These are phyloP conservation scores for Hormaphis cornu DNA, from an alignment of 1,140 invertebrate genomes.

Conservation along the genomic window DNA sequence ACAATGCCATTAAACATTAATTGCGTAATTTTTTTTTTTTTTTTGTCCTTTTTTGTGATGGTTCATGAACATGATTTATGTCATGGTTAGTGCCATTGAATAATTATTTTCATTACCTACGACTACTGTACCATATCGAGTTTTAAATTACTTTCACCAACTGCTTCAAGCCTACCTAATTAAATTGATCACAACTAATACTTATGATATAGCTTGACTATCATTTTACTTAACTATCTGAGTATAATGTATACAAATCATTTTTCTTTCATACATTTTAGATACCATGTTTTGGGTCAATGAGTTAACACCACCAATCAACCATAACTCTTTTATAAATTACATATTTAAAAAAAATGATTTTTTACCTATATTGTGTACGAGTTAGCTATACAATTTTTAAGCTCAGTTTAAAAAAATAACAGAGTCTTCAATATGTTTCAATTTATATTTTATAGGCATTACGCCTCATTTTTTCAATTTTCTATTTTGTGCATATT, in stretches of 20 bases:
- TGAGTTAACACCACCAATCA: no score
- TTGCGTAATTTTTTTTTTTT: not conserved
- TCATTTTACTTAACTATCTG: not conserved
- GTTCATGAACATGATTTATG: constrained; percentile 19
- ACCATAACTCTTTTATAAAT: no score
- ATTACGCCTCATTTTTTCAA: no score
- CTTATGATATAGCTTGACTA: not conserved
- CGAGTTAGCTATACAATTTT: no score
- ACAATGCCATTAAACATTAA: constrained; percentile 14
- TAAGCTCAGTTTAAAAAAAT: no score
- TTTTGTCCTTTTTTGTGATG: constrained; percentile 12
- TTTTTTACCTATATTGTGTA: no score
- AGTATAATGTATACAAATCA: constrained; percentile 14
- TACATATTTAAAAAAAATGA: no score
- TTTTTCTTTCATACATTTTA: no score
- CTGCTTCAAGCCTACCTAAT: constrained; percentile 2
- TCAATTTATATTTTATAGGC: no score
- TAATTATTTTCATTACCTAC: constrained; percentile 11
- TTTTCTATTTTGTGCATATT: no score
- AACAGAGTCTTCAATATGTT: no score
- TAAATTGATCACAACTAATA: constrained; percentile 14
- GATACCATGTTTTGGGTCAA: no score
- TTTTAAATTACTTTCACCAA: constrained; percentile 28
- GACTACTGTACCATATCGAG: constrained; percentile 25
- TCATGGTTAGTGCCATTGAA: constrained; percentile 22